A percentile compares a stretch with the other conserved stretches of the same genome.
These are phyloP conservation scores for Sebastes flavidus DNA, from an alignment of 2,797 vertebrate species.

Conservation along the genomic window DNA sequence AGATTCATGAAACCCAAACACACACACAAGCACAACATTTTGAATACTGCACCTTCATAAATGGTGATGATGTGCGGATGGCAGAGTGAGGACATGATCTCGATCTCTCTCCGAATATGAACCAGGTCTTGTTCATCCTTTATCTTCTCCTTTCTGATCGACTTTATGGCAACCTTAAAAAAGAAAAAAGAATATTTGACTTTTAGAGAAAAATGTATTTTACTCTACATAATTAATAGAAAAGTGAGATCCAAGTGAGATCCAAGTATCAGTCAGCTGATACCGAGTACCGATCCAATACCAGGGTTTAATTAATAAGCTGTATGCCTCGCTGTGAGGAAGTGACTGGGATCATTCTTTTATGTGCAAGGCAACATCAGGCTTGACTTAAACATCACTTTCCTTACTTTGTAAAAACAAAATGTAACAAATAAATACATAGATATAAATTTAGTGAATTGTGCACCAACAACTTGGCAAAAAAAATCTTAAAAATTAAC, in stretches of 20 bases:
- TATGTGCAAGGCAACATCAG: no score
- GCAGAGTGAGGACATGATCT: conserved; percentile 97
- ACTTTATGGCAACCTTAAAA: conserved; percentile 95
- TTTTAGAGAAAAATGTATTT: not conserved
- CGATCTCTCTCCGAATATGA: conserved; percentile 96
- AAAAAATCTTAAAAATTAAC: no score
- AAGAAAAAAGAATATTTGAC: not conserved
- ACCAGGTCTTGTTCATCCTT: conserved; percentile 95
- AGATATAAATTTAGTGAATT: no score
- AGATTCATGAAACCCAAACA: not conserved
- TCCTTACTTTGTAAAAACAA: no score
- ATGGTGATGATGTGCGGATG: conserved; percentile 96
- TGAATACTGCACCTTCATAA: conserved; percentile 89
- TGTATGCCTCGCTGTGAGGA: no score
- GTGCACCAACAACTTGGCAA: no score
- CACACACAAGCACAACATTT: not conserved
- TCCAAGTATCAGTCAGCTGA: not conserved
- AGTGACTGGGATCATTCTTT: no score
- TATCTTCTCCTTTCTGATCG: conserved; percentile 95
- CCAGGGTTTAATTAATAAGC: no score
- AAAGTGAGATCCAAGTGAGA: not conserved
- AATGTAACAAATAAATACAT: no score
- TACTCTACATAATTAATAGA: not conserved
- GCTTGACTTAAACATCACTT: no score
- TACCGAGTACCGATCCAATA: rapidly evolving